Conservation (phyloP, 2,113 vertebrate species). For the Petromus typicus region DNA sequence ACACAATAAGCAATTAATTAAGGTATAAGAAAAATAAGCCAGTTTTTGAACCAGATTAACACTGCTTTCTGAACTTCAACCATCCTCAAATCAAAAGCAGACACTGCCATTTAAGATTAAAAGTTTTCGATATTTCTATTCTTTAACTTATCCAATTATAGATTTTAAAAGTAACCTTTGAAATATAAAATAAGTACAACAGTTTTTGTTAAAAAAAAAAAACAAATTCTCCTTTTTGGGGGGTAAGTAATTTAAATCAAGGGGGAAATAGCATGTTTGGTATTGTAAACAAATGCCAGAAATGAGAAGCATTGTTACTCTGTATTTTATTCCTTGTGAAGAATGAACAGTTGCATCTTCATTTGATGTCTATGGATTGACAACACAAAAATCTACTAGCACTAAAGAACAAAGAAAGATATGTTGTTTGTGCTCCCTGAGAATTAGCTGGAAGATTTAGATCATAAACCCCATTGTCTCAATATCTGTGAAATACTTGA, state of each 20-base stretch:
- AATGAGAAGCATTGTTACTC: conserved; percentile 1
- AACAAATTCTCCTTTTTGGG: not conserved
- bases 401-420: conserved; percentile 11
- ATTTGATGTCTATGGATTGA: conserved; percentile 38
- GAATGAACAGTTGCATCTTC: conserved; percentile 42
- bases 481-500: conserved; percentile 56
- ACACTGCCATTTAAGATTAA: conserved; percentile 64
- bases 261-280: not conserved
- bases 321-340: conserved; percentile 57
- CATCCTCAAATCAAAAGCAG: conserved; percentile 57
- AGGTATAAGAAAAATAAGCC: conserved; percentile 6
- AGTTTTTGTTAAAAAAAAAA: conserved; percentile 10
- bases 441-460: not conserved
- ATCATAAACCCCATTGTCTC: not conserved
- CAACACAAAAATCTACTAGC: not conserved
- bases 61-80: conserved; percentile 33
- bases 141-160: not conserved
- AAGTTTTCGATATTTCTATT: conserved; percentile 24
- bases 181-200: not conserved
- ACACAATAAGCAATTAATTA: not conserved
- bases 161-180: not conserved
- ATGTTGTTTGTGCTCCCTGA: conserved; percentile 42
- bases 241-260: conserved; percentile 47
- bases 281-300: conserved; percentile 25
- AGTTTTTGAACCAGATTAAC: not conserved